phyloP scores from a whole-genome alignment of 2,888 invertebrate species.

The Apocheima hispidaria region DNA sequence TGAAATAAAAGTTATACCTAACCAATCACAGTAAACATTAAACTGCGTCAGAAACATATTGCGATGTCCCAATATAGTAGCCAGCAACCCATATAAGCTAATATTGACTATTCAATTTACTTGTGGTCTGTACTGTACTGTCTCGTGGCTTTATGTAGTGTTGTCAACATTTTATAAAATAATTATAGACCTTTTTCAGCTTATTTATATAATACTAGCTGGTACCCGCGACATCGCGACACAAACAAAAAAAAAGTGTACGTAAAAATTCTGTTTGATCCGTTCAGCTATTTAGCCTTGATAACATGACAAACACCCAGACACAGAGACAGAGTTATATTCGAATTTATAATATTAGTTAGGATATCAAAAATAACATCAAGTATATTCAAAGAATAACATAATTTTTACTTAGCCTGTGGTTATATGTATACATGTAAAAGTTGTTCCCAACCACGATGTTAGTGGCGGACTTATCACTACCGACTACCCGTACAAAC shows the following conservation, averaged over 20 bases:
- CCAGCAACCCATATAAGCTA: slow-evolving; percentile 3
- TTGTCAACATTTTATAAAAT: not conserved
- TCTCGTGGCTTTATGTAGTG: not conserved
- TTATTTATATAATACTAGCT: too few species aligned
- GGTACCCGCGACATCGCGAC: too few species aligned
- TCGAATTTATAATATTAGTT: too few species aligned
- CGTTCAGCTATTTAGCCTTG: too few species aligned
- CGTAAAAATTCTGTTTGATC: too few species aligned
- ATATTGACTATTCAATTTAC: slow-evolving; percentile 10
- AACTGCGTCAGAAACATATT: slow-evolving; percentile 5
- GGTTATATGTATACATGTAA: not conserved
- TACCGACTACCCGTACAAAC: not conserved
- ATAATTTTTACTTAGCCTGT: too few species aligned
- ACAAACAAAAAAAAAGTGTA: too few species aligned
- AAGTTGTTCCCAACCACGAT: not conserved
- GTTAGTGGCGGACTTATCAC: not conserved
- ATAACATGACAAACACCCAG: too few species aligned
- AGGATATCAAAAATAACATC: too few species aligned
- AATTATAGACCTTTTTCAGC: too few species aligned
- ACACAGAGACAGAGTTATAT: too few species aligned
- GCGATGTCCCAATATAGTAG: slow-evolving; percentile 8
- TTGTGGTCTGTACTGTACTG: not conserved
- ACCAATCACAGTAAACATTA: slow-evolving; percentile 14
- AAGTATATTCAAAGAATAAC: too few species aligned
- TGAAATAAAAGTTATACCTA: slow-evolving; percentile 10